phyloP scores from a whole-genome alignment of 2,888 invertebrate species.

The Dynastes maya region DNA sequence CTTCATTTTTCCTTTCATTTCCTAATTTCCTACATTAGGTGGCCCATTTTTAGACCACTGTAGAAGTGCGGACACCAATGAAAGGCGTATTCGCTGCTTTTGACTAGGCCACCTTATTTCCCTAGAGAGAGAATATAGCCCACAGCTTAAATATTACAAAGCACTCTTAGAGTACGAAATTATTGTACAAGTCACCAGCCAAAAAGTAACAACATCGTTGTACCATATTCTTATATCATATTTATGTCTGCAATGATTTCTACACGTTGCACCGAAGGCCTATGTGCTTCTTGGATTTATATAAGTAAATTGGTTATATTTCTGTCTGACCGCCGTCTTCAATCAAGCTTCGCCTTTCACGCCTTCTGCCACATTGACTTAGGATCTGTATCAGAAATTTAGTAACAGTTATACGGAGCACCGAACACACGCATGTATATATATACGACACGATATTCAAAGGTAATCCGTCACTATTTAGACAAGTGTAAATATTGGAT shows the following conservation, averaged over 20 bases:
- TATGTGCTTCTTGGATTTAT: neutral
- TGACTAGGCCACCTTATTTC: too few relatives aligned
- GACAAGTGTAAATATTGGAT: slow-evolving; percentile 36
- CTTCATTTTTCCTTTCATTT: too few relatives aligned
- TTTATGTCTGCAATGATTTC: neutral
- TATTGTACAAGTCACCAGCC: too few relatives aligned
- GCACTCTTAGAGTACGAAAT: too few relatives aligned
- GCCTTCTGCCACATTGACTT: slow-evolving; percentile 27
- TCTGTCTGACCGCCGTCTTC: slow-evolving; percentile 2
- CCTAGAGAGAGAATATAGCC: too few relatives aligned
- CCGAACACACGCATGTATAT: slow-evolving; percentile 13
- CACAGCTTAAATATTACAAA: too few relatives aligned
- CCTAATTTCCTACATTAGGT: too few relatives aligned
- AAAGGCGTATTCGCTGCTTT: too few relatives aligned
- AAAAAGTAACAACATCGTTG: too few relatives aligned
- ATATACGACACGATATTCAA: slow-evolving; percentile 29
- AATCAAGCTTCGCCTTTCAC: slow-evolving; percentile 37
- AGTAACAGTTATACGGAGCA: slow-evolving; percentile 21
- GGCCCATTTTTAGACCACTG: too few relatives aligned
- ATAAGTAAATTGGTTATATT: slow-evolving; percentile 12
- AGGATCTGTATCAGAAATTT: slow-evolving; percentile 24
- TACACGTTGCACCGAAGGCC: neutral
- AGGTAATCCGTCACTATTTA: slow-evolving; percentile 37
- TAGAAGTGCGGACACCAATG: too few relatives aligned
- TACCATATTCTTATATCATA: too few relatives aligned